A percentile compares a stretch with the other conserved stretches of the same genome.
Conservation (phyloP, 2,888 invertebrate species). For the Elysia crispata region DNA sequence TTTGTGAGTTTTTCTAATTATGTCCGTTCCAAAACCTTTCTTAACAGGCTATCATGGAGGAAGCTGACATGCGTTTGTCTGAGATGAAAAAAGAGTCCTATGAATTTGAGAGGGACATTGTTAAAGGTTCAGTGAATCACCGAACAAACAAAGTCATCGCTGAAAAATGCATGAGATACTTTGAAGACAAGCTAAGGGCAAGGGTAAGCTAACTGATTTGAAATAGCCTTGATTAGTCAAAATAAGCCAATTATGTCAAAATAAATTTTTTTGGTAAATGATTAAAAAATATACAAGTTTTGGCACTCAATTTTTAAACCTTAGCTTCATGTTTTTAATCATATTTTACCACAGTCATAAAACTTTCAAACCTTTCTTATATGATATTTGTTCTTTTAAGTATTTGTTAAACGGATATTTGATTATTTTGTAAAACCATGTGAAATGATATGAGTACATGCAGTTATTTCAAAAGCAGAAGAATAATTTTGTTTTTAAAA, state of each 20-base stretch:
- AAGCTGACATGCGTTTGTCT: constrained; percentile 73
- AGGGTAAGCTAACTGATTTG: constrained; percentile 65
- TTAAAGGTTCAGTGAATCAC: constrained; percentile 72
- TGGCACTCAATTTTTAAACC: no score
- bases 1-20: neutral
- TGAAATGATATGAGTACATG: neutral
- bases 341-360: no score
- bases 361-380: no score
- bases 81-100: constrained; percentile 76
- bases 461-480: neutral
- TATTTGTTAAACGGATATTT: neutral
- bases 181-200: constrained; percentile 74
- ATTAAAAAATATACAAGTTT: no score
- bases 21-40: neutral
- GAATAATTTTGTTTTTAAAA: neutral
- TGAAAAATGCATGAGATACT: constrained; percentile 76
- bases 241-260: no score
- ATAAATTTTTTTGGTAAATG: no score
- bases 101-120: constrained; percentile 77
- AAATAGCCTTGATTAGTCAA: no score
- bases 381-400: no score
- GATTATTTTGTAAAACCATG: neutral
- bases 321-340: no score
- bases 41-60: constrained; percentile 76
- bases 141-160: constrained; percentile 74